Percentiles rank a stretch among this genome's conserved stretches.
phyloP scores from a whole-genome alignment of 2,888 invertebrate genomes.

The Euzophera pinguis region DNA sequence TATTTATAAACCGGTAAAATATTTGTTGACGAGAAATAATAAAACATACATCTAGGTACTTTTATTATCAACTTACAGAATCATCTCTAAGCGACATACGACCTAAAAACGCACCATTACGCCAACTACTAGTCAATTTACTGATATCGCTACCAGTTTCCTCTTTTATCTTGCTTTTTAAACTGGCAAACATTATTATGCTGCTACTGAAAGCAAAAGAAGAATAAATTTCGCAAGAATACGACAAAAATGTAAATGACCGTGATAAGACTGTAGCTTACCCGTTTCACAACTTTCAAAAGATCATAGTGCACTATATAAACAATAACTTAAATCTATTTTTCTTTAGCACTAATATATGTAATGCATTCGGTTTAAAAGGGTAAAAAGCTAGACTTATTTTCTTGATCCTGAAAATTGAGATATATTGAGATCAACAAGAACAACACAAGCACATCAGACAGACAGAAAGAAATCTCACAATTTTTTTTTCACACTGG shows the following conservation, averaged over 20 bases:
- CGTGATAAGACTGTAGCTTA: conserved; percentile 40
- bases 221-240: conserved; percentile 21
- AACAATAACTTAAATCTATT: not conserved
- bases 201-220: conserved; percentile 27
- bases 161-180: conserved; percentile 94
- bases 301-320: not conserved
- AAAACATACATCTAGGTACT: not conserved
- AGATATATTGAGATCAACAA: too few relatives aligned
- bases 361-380: too few relatives aligned
- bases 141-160: conserved; percentile 91
- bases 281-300: conserved; percentile 23
- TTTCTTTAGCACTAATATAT: not conserved
- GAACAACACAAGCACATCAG: too few relatives aligned
- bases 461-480: too few relatives aligned
- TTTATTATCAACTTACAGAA: conserved; percentile 60
- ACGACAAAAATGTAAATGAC: conserved; percentile 37
- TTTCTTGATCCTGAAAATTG: too few relatives aligned
- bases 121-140: conserved; percentile 70
- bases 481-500: too few relatives aligned
- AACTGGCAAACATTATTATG: conserved; percentile 88
- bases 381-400: too few relatives aligned
- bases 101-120: conserved; percentile 71
- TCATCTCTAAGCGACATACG: conserved; percentile 75
- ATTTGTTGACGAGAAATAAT: not conserved
- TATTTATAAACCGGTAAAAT: not conserved